Evolutionary conservation across 1,140 invertebrate species (phyloP), one percentile per base, ranked within the genome.

Genomic region (Elysia chlorotica): DNA sequence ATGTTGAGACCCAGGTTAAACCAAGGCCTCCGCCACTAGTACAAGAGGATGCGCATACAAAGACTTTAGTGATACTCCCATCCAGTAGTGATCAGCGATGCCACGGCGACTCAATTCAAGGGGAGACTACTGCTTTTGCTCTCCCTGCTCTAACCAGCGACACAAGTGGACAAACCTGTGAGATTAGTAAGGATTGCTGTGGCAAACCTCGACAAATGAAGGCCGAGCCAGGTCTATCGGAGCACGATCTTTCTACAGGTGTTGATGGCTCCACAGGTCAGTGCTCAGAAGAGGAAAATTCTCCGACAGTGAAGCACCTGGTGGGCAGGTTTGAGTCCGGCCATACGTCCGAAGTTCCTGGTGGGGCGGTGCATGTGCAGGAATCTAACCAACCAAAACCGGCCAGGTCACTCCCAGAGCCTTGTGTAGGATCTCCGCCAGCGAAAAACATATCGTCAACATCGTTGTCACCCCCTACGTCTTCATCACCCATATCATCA

Each of bases 311-410:
- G 0, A 77, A 70, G 56, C 75, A 80, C 75, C 56, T 84, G 4
- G 74, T 81, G 0, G 83, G 80, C 2, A 79, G 75, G 63, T 83
- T 83, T 76, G 79, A 81, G 28, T 41, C 36, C 31, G 63, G 68
- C 69, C 59, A 33, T 23, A 59, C 67, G 14, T 41, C 35, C 17
- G 14, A 54, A 70, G 31, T 65, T 28, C 59, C 30, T 4, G n/a
- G 62, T 56, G 54, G 38, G 31, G n/a, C 30, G 28, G 30, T 23
- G 2, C 48, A 62, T 65, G 56, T 61, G 48, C 19, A 19, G 6
- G 4, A 25, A 2, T 19, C 54, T 23, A 61, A 36, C 31, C 4
- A 33, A 21, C 62, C 10, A 71, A 31, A 74, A 25, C 19, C 21
- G 2, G 31, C 2, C 35, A 57, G 38, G 36, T 33, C 25, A 30